Conservation (phyloP, 2,797 vertebrate genomes). For the Mormyrus hasselquistii region DNA sequence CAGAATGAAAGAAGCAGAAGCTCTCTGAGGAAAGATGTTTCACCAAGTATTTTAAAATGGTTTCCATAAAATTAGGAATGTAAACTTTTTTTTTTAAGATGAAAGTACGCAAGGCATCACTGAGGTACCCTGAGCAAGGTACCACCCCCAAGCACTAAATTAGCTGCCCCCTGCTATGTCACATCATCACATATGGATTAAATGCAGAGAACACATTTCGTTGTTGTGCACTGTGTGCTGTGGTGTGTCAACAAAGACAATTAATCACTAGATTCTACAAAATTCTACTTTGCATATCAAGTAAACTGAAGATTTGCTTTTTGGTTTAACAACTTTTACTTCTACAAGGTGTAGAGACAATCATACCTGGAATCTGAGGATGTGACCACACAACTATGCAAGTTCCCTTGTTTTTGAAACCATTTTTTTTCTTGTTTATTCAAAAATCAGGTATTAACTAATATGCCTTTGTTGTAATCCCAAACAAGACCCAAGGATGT, state of each 20-base stretch:
- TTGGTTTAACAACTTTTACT: neutral
- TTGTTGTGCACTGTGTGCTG: too few species aligned
- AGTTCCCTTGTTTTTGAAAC: neutral
- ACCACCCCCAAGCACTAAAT: too few species aligned
- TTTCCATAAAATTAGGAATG: neutral
- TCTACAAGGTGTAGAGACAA: neutral
- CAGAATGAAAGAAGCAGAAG: slow-evolving; percentile 9
- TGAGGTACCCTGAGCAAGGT: too few species aligned
- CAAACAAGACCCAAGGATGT: neutral
- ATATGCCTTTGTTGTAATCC: neutral
- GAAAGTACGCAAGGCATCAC: neutral
- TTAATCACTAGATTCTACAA: too few species aligned
- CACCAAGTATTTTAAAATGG: neutral
- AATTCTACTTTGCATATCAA: neutral
- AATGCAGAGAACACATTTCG: too few species aligned
- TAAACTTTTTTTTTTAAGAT: neutral
- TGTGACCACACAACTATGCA: neutral
- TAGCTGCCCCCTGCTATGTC: too few species aligned
- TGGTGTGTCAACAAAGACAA: too few species aligned
- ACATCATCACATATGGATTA: too few species aligned
- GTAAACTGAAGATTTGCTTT: neutral
- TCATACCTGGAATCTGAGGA: neutral
- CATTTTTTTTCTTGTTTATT: neutral
- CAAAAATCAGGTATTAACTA: neutral
- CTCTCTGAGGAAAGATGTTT: neutral